Percentiles rank a stretch among this genome's conserved stretches.
Evolutionary conservation across 2,888 invertebrate genomes (phyloP).

Genomic region (Drosophila dives): DNA sequence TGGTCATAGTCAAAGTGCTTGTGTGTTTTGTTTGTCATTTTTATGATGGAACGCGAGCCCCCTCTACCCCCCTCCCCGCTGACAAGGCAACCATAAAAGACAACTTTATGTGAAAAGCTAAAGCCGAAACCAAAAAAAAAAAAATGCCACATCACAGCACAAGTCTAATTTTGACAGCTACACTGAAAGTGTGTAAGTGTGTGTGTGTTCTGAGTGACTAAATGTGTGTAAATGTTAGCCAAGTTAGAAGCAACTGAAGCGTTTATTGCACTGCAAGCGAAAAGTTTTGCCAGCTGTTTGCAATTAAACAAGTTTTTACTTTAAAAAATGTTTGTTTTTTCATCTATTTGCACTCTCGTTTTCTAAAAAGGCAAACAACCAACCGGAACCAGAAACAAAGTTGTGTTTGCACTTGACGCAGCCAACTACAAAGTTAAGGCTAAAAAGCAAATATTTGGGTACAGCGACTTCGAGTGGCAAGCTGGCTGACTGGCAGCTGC

Average conservation of each 20-base stretch:
- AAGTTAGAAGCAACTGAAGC: slow-evolving; percentile 51
- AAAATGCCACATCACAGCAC: slow-evolving; percentile 51
- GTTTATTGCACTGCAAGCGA: slow-evolving; percentile 53
- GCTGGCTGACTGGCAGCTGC: slow-evolving; percentile 3
- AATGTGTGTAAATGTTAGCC: slow-evolving; percentile 31
- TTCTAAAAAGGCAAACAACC: slow-evolving; percentile 30
- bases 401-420: slow-evolving; percentile 38
- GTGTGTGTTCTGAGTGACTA: slow-evolving; percentile 9
- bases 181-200: slow-evolving; percentile 1
- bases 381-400: slow-evolving; percentile 46
- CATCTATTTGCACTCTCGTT: background rate
- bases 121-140: slow-evolving; percentile 69
- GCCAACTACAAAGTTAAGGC: slow-evolving; percentile 19
- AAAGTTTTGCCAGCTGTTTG: slow-evolving; percentile 67
- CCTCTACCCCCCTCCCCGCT: background rate
- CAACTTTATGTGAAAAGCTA: slow-evolving; percentile 68
- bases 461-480: slow-evolving; percentile 44
- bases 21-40: slow-evolving; percentile 31
- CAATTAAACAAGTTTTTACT: slow-evolving; percentile 72
- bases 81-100: slow-evolving; percentile 54
- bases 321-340: background rate
- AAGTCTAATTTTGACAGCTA: slow-evolving; percentile 49
- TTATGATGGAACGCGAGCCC: slow-evolving; percentile 34
- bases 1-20: slow-evolving; percentile 22
- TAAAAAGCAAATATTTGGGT: slow-evolving; percentile 47